Base-by-base conservation (phyloP, 2,113 vertebrate species). In the Semicossyphus pulcher region DNA sequence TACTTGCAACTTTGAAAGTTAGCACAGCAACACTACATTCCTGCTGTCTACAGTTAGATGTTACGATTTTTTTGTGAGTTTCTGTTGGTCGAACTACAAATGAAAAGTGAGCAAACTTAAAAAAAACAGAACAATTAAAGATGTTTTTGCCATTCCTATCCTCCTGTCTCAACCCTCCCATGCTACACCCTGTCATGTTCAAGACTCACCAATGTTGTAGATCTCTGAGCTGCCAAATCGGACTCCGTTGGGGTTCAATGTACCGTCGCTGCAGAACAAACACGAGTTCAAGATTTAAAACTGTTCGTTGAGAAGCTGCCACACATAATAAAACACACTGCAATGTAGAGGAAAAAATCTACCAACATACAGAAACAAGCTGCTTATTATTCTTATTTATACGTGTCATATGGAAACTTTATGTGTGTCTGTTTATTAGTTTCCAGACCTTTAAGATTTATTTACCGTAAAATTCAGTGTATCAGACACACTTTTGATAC, bases 221-320 rank as follows among this genome's bases (percentile, higher is more conserved):
- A 99, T 98, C 87, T 99, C 98, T 0, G 98, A 98, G 84, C 97
- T 99, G 83, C 98, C 98, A 2, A 99, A 99, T 16, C 97, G 94
- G 18, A 99, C 97, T 44, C 97, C 97, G 0, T 96, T 99, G 47
- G 98, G 98, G 92, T 99, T 99, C 87, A 99, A 81, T 0, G 97
- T 99, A 4, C 98, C 97, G 1, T 99, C 98, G 4, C 98, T 99
- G 93, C 18, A 82, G 84, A 69, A 23, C 6, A 83, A 76, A 74
- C 70, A 83, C 37, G 68, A 45, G 32, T 61, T 72, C 10, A 63
- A 51, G 9, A 72, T 45, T 52, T 12, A 28, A 25, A 75, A 18
- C 23, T 45, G 1, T 28, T 60, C 34, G 49, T 1, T 3, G 10
- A 1, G 20, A 59, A 59, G 18, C 49, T 28, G 29, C 28, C 25